Conservation (phyloP, 2,113 vertebrate genomes). For the Madoqua kirkii region DNA sequence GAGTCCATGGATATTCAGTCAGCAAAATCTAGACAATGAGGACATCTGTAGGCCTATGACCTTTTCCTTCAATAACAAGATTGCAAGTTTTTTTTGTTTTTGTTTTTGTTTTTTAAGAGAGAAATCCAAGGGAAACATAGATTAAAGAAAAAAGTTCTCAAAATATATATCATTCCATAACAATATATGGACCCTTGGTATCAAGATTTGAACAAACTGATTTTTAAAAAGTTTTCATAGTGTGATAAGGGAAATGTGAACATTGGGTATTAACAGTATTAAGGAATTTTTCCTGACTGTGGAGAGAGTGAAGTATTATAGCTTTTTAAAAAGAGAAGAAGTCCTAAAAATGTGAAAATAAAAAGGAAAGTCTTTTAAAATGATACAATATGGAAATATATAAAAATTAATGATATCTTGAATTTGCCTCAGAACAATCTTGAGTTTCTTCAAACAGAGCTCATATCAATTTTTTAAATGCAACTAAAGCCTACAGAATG, state of each 20-base stretch:
- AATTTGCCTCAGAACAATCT: slow-evolving; percentile 26
- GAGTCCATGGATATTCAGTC: background rate
- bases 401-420: background rate
- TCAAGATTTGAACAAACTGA: background rate
- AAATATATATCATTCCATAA: background rate
- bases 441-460: background rate
- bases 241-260: background rate
- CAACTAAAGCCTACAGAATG: background rate
- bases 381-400: background rate
- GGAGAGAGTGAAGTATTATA: background rate
- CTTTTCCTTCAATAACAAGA: background rate
- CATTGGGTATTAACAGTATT: background rate
- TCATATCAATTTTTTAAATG: background rate
- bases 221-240: background rate
- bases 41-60: background rate
- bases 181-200: background rate
- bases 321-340: background rate
- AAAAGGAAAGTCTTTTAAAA: background rate
- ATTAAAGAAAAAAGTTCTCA: background rate
- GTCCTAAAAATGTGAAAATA: background rate
- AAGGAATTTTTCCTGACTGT: background rate
- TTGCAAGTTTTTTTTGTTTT: background rate
- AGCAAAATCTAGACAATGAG: background rate
- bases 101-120: background rate
- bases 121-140: background rate